These are phyloP conservation scores for Ditylenchus weischeri DNA, from an alignment of 2,888 invertebrate genomes.

Conservation along the genomic window DNA sequence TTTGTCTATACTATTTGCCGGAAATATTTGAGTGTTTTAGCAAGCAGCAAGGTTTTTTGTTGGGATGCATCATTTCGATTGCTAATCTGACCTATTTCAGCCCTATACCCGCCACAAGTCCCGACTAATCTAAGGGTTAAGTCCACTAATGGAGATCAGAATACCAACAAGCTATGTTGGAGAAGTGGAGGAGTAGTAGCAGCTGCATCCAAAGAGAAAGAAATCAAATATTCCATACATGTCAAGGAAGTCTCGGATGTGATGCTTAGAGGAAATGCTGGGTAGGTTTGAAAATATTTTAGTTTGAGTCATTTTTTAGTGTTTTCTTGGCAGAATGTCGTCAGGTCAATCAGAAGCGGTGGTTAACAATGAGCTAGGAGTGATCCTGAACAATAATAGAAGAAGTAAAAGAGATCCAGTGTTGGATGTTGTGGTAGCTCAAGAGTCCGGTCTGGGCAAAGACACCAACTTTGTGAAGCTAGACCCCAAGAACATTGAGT, in stretches of 20 bases:
- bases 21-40: slow-evolving; percentile 57
- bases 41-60: slow-evolving; percentile 29
- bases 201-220: slow-evolving; percentile 16
- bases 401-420: slow-evolving; percentile 12
- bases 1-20: slow-evolving; percentile 58
- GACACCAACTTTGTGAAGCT: slow-evolving; percentile 21
- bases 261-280: slow-evolving; percentile 19
- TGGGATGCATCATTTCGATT: background rate
- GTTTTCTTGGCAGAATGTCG: too few species aligned
- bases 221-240: slow-evolving; percentile 24
- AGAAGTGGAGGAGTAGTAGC: slow-evolving; percentile 6
- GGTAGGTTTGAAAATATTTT: slow-evolving; percentile 18
- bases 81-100: slow-evolving; percentile 16
- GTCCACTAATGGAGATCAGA: slow-evolving; percentile 13
- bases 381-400: background rate
- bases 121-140: slow-evolving; percentile 24
- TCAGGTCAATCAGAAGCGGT: too few species aligned
- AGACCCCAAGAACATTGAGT: slow-evolving; percentile 17
- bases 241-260: slow-evolving; percentile 29
- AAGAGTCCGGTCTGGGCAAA: slow-evolving; percentile 26
- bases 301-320: background rate
- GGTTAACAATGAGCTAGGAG: too few species aligned
- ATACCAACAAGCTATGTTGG: slow-evolving; percentile 26
- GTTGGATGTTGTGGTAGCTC: slow-evolving; percentile 21
- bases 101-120: slow-evolving; percentile 31